Evolutionary conservation across 2,888 invertebrate species (phyloP).

Genomic region (Clitarchus hookeri): DNA sequence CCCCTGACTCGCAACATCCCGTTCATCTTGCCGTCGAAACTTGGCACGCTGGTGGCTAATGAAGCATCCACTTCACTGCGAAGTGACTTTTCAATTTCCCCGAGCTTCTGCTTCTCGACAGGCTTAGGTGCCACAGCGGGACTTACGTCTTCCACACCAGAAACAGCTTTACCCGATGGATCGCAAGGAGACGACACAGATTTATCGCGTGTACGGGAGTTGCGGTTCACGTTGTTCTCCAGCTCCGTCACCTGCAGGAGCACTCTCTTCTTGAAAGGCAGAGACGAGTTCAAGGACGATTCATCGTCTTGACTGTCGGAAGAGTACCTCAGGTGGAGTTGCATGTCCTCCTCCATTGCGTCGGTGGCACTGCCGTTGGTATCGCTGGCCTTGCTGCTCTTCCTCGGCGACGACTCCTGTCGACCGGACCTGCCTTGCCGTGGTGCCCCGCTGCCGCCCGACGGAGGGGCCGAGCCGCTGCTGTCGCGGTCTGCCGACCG

Average conservation of each 20-base stretch:
- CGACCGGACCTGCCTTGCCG: slow-evolving; percentile 18
- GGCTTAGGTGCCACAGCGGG: not conserved
- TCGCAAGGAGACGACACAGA: not conserved
- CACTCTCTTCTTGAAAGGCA: slow-evolving; percentile 52
- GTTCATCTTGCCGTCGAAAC: not conserved
- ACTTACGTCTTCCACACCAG: not conserved
- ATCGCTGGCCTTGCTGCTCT: slow-evolving; percentile 16
- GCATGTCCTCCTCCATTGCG: not conserved
- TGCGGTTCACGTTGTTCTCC: not conserved
- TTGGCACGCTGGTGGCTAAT: slow-evolving; percentile 5
- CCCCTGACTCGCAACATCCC: not conserved
- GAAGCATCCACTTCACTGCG: slow-evolving; percentile 28
- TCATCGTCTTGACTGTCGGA: not conserved
- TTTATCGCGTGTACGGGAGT: not conserved
- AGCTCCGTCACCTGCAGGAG: slow-evolving; percentile 34
- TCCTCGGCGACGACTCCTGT: not conserved
- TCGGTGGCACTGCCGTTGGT: slow-evolving; percentile 21
- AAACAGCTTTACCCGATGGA: not conserved
- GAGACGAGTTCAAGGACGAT: slow-evolving; percentile 31
- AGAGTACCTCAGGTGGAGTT: too few species aligned
- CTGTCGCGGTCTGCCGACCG: slow-evolving; percentile 81
- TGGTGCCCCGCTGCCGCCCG: slow-evolving; percentile 18
- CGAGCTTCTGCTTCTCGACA: slow-evolving; percentile 18
- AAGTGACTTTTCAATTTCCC: slow-evolving; percentile 29
- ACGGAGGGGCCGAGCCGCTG: slow-evolving; percentile 56